Evolutionary conservation across 1,140 invertebrate genomes (phyloP).

Genomic region (Diprion similis): DNA sequence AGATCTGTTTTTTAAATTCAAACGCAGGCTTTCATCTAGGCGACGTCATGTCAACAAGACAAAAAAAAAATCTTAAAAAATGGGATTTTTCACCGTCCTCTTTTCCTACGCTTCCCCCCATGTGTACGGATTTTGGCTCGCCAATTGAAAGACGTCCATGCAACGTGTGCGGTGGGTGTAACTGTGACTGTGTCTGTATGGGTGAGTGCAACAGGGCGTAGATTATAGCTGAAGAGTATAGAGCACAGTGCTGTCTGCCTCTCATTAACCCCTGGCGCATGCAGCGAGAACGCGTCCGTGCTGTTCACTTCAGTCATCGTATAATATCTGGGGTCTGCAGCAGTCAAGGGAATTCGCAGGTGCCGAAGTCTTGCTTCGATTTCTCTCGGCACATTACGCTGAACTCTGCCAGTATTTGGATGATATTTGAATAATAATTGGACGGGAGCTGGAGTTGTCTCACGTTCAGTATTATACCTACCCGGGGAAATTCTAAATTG

Average conservation of each 20-base stretch:
- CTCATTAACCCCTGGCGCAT: neutral
- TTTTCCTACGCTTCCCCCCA: too few species aligned
- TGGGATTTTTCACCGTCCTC: too few species aligned
- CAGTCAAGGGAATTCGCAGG: neutral
- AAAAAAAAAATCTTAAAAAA: too few species aligned
- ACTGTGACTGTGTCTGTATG: too few species aligned
- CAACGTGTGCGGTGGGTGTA: too few species aligned
- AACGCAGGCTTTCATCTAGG: too few species aligned
- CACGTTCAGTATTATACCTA: neutral
- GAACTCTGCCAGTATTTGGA: neutral
- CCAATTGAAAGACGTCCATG: too few species aligned
- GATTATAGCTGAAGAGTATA: neutral
- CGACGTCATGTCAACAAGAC: too few species aligned
- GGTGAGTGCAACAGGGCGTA: neutral
- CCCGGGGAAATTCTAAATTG: too few species aligned
- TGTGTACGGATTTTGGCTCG: too few species aligned
- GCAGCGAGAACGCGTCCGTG: neutral
- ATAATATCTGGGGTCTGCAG: neutral
- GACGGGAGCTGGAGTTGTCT: neutral
- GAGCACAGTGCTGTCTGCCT: neutral
- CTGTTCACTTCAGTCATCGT: neutral
- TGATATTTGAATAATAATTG: constrained; percentile 5
- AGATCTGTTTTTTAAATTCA: too few species aligned
- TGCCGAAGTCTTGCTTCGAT: neutral
- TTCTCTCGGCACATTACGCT: neutral